Percentiles rank a stretch among this genome's conserved stretches.
phyloP scores from a whole-genome alignment of 2,797 vertebrate genomes.

The Anisognathus igniventris region DNA sequence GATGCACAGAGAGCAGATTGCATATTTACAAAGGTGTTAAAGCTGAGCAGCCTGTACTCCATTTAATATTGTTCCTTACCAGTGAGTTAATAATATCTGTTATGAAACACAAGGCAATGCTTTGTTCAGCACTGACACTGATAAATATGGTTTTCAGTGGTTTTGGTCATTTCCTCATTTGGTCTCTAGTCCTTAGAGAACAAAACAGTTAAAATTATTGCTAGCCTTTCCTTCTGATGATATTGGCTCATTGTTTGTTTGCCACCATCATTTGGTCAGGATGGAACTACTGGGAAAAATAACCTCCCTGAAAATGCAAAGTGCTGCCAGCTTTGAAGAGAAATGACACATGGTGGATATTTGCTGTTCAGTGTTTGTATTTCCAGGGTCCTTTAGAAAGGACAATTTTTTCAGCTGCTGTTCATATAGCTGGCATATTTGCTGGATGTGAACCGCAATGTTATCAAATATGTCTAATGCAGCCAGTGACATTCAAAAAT shows the following conservation, averaged over 20 bases:
- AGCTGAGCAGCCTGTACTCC: not conserved
- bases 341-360: not conserved
- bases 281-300: slow-evolving; percentile 48
- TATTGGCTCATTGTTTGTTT: slow-evolving; percentile 36
- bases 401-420: not conserved
- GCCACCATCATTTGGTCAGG: slow-evolving; percentile 32
- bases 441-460: not conserved
- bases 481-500: slow-evolving; percentile 35
- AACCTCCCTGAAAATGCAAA: slow-evolving; percentile 37
- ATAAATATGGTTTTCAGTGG: slow-evolving; percentile 26
- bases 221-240: slow-evolving; percentile 8
- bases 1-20: not conserved
- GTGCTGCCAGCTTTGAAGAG: slow-evolving; percentile 16
- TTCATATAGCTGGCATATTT: not conserved
- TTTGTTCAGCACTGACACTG: slow-evolving; percentile 21
- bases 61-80: not conserved
- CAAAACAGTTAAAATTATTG: slow-evolving; percentile 22
- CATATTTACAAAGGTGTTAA: slow-evolving; percentile 6
- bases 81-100: not conserved
- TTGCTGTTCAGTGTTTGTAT: slow-evolving; percentile 19
- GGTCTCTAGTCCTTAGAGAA: not conserved
- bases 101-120: not conserved
- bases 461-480: not conserved
- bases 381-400: slow-evolving; percentile 1
- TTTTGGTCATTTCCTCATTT: slow-evolving; percentile 30